Evolutionary conservation across 2,888 invertebrate genomes (phyloP).

Genomic region (Chloromyia formosa): DNA sequence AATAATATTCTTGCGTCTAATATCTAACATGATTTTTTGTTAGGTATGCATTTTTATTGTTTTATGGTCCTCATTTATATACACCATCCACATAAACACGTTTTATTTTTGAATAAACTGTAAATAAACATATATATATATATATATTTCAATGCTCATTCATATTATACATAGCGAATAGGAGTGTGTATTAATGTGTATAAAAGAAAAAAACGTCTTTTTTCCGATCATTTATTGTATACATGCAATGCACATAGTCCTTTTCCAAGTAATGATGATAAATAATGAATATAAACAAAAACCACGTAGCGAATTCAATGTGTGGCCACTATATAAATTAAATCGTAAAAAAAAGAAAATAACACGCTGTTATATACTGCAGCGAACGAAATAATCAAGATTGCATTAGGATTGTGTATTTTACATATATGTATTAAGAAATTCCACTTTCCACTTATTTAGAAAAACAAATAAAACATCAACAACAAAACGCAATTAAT

Average conservation of each 20-base stretch:
- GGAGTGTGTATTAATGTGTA: neutral
- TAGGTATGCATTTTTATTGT: slow-evolving; percentile 45
- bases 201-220: neutral
- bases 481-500: slow-evolving; percentile 1
- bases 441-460: slow-evolving; percentile 28
- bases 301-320: slow-evolving; percentile 20
- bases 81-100: slow-evolving; percentile 37
- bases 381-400: slow-evolving; percentile 27
- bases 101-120: slow-evolving; percentile 29
- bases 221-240: slow-evolving; percentile 21
- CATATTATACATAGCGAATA: slow-evolving; percentile 7
- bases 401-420: slow-evolving; percentile 37
- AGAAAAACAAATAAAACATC: neutral
- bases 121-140: slow-evolving; percentile 26
- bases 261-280: slow-evolving; percentile 37
- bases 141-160: slow-evolving; percentile 47
- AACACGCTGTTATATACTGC: slow-evolving; percentile 5
- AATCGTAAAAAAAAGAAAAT: slow-evolving; percentile 6
- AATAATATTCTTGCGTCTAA: neutral
- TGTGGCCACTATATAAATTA: slow-evolving; percentile 34
- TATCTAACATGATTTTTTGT: slow-evolving; percentile 43
- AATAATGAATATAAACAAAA: slow-evolving; percentile 39
- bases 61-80: slow-evolving; percentile 11
- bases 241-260: slow-evolving; percentile 40
- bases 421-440: slow-evolving; percentile 18